These are phyloP conservation scores for Chironomus striatipennis DNA, from an alignment of 1,140 invertebrate species.

Conservation along the genomic window DNA sequence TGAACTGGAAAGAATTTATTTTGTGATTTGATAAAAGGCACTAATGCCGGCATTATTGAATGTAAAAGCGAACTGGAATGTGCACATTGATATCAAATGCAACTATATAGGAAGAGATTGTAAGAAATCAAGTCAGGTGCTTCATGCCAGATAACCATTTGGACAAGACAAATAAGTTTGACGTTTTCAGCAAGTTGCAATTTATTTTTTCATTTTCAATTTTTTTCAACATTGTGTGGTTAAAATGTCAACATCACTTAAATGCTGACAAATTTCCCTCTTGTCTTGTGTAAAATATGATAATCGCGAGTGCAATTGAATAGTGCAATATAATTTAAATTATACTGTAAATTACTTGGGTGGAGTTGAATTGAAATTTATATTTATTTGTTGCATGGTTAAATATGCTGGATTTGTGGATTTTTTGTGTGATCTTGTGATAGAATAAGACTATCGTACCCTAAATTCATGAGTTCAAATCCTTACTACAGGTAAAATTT, in stretches of 20 bases:
- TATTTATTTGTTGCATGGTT: background rate
- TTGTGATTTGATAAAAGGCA: background rate
- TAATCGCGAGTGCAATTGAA: background rate
- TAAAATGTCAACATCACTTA: conserved; percentile 6
- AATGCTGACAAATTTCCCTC: background rate
- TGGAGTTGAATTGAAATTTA: background rate
- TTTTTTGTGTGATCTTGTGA: too few species aligned
- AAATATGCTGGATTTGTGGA: background rate
- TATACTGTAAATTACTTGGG: too few species aligned
- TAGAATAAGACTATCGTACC: too few species aligned
- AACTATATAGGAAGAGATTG: background rate
- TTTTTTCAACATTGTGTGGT: background rate
- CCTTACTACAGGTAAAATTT: too few species aligned
- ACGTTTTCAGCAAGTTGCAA: background rate
- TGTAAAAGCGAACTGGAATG: background rate
- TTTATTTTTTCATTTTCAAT: background rate
- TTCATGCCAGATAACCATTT: background rate
- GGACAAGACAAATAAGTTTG: conserved; percentile 8
- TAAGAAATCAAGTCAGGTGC: background rate
- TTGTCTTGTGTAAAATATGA: background rate
- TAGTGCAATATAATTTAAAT: background rate
- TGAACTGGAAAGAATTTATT: conserved; percentile 1
- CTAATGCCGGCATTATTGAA: background rate
- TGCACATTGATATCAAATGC: background rate
- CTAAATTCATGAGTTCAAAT: too few species aligned